These are phyloP conservation scores for Kryptolebias ocellatus DNA, from an alignment of 2,797 vertebrate genomes.

Conservation along the genomic window DNA sequence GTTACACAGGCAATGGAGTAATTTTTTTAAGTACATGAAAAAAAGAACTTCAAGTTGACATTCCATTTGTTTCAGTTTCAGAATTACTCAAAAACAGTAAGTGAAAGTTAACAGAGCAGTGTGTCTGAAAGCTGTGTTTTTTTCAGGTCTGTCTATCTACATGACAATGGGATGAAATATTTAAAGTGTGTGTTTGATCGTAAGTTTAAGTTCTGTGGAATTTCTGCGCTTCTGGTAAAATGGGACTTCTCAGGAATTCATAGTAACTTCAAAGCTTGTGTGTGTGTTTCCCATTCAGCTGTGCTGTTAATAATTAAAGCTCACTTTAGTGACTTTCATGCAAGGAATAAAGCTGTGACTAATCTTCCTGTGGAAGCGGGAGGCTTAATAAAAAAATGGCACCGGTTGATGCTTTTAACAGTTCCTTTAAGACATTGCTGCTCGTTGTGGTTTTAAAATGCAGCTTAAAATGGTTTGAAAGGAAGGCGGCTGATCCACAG, in stretches of 20 bases:
- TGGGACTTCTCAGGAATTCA: conserved; percentile 12
- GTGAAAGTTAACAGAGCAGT: conserved; percentile 23
- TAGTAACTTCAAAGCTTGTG: neutral
- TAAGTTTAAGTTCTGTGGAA: conserved; percentile 12
- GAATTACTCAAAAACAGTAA: conserved; percentile 55
- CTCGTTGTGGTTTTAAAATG: neutral
- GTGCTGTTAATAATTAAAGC: conserved; percentile 5
- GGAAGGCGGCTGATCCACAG: no score
- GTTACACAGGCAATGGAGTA: no score
- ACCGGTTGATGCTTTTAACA: neutral
- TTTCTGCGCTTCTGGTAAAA: conserved; percentile 24
- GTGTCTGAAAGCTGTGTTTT: neutral
- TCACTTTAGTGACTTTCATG: neutral
- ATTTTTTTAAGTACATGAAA: no score
- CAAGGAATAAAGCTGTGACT: neutral
- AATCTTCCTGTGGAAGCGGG: neutral
- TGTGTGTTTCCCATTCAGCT: conserved; percentile 8
- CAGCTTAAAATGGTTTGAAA: neutral
- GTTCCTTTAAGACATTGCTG: neutral
- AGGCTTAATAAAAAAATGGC: neutral
- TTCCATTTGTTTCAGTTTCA: conserved; percentile 48
- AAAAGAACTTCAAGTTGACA: neutral
- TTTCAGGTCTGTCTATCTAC: conserved; percentile 1
- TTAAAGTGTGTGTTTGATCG: neutral
- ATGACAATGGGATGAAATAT: neutral